Evolutionary conservation across 2,797 vertebrate genomes (phyloP).

Genomic region (Okamejei kenojei): DNA sequence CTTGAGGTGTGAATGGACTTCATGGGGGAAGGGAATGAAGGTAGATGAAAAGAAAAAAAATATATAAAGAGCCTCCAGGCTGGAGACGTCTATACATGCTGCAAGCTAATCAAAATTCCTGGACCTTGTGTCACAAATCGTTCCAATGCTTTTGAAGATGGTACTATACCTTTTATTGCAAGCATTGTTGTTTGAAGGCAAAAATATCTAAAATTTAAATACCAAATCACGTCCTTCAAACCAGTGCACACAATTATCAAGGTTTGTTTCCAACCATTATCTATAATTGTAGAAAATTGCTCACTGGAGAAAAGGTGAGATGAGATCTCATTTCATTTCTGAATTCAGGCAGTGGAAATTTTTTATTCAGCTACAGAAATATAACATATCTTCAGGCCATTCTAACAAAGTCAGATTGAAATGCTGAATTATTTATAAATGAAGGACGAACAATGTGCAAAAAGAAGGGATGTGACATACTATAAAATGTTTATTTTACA

Average conservation of each 20-base stretch:
- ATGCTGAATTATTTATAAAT: slow-evolving; percentile 5
- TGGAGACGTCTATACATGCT: background rate
- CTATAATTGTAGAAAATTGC: background rate
- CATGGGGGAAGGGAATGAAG: background rate
- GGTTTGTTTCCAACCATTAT: background rate
- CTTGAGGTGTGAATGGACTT: background rate
- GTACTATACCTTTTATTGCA: background rate
- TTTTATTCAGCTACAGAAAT: background rate
- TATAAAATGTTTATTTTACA: background rate
- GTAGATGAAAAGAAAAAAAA: background rate
- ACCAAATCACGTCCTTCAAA: background rate
- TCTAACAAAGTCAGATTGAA: background rate
- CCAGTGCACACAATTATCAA: background rate
- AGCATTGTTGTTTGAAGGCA: background rate
- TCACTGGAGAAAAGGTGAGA: background rate
- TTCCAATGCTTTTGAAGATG: background rate
- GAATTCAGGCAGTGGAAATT: background rate
- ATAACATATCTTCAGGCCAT: no score
- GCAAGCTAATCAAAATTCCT: background rate
- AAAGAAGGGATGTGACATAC: background rate
- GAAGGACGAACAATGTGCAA: background rate
- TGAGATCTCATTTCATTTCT: background rate
- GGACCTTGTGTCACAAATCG: background rate
- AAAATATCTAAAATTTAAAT: background rate
- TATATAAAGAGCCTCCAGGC: background rate